phyloP scores from a whole-genome alignment of 2,888 invertebrate species.

The Lysandra coridon region DNA sequence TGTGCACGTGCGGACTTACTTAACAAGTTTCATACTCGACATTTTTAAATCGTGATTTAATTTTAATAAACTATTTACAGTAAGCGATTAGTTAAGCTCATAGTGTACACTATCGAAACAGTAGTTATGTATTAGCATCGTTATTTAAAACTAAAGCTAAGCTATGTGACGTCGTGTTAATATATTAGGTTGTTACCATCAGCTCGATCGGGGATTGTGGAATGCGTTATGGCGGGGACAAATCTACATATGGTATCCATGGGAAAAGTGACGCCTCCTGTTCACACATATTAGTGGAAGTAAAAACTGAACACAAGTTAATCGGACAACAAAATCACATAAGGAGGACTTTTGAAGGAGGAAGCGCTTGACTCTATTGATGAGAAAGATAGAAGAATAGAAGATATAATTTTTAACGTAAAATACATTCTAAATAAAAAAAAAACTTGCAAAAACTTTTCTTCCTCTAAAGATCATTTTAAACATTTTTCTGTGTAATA shows the following conservation, averaged over 20 bases:
- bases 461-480: neutral
- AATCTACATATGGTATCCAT: conserved; percentile 35
- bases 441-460: neutral
- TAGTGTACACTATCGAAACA: conserved; percentile 15
- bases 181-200: conserved; percentile 37
- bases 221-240: conserved; percentile 33
- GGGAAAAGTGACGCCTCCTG: conserved; percentile 40
- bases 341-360: neutral
- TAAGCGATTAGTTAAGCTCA: conserved; percentile 33
- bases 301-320: conserved; percentile 13
- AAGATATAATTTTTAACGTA: neutral
- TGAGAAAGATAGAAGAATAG: no score
- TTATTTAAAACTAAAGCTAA: conserved; percentile 33
- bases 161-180: conserved; percentile 32
- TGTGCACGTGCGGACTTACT: neutral
- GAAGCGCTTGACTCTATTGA: neutral
- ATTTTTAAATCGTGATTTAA: neutral
- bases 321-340: neutral
- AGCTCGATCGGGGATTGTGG: conserved; percentile 36
- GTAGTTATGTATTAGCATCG: conserved; percentile 31
- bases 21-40: neutral
- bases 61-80: conserved; percentile 18
- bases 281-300: conserved; percentile 22
- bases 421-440: neutral
- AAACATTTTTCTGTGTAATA: neutral